Conservation (phyloP, 2,888 invertebrate species). For the Nezara viridula region DNA sequence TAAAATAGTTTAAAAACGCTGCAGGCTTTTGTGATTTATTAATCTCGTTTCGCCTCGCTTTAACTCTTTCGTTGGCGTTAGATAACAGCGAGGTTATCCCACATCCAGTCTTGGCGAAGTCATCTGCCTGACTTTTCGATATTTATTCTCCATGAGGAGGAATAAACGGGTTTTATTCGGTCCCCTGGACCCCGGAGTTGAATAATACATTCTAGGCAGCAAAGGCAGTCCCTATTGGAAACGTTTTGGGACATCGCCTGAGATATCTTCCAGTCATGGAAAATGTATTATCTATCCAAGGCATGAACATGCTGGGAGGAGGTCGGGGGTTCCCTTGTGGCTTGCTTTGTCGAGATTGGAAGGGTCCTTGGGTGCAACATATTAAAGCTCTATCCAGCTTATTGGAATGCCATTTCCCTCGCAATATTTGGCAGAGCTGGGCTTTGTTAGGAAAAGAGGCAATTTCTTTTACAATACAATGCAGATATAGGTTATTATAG, state of each 20-base stretch:
- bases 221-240: not conserved
- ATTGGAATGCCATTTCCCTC: not conserved
- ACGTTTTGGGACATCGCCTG: not conserved
- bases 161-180: slow-evolving; percentile 14
- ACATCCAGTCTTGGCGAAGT: not conserved
- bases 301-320: not conserved
- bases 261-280: not conserved
- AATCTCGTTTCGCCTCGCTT: no score
- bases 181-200: not conserved
- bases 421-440: not conserved
- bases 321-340: not conserved
- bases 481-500: not conserved
- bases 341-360: not conserved
- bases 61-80: not conserved
- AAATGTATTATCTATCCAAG: slow-evolving; percentile 6
- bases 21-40: not conserved
- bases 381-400: not conserved
- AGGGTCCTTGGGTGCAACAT: not conserved
- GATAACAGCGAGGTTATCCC: not conserved
- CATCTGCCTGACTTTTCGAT: not conserved
- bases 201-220: not conserved
- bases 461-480: not conserved
- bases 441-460: not conserved
- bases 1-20: not conserved
- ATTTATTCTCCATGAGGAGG: not conserved